phyloP scores from a whole-genome alignment of 2,888 invertebrate genomes.

The Platycheirus rosarum region DNA sequence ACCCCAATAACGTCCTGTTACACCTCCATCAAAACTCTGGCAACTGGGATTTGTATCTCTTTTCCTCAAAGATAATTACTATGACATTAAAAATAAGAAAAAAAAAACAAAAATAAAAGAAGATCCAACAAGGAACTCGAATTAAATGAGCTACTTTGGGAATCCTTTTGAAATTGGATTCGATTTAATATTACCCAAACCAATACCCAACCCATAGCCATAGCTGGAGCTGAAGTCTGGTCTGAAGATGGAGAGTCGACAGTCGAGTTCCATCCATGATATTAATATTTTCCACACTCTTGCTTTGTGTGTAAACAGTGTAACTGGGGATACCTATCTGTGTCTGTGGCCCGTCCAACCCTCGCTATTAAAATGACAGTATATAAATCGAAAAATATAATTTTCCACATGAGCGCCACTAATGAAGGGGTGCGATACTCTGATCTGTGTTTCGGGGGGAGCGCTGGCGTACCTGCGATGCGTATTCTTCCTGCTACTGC shows the following conservation, averaged over 20 bases:
- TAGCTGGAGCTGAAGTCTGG: too few species aligned
- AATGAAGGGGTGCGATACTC: conserved; percentile 70
- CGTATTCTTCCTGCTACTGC: conserved; percentile 59
- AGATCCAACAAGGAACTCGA: conserved; percentile 33
- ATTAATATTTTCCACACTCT: conserved; percentile 55
- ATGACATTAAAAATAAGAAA: conserved; percentile 50
- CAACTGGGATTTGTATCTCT: not conserved
- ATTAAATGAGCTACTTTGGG: conserved; percentile 52
- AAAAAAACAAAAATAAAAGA: conserved; percentile 7
- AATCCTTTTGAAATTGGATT: conserved; percentile 70
- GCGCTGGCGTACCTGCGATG: conserved; percentile 50
- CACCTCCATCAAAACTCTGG: not conserved
- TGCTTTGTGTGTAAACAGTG: conserved; percentile 19
- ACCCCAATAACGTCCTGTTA: not conserved
- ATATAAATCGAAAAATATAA: conserved; percentile 74
- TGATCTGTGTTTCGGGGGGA: conserved; percentile 38
- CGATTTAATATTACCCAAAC: conserved; percentile 64
- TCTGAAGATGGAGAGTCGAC: too few species aligned
- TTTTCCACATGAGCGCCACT: conserved; percentile 72
- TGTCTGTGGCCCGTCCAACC: conserved; percentile 47
- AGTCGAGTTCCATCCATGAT: conserved; percentile 51
- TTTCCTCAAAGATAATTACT: conserved; percentile 44
- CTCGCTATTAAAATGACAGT: conserved; percentile 67
- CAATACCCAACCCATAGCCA: conserved; percentile 14
- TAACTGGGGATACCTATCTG: not conserved